Evolutionary conservation across 2,888 invertebrate species (phyloP), one percentile per base, ranked within the genome.

Genomic region (Rotaria sp.): DNA sequence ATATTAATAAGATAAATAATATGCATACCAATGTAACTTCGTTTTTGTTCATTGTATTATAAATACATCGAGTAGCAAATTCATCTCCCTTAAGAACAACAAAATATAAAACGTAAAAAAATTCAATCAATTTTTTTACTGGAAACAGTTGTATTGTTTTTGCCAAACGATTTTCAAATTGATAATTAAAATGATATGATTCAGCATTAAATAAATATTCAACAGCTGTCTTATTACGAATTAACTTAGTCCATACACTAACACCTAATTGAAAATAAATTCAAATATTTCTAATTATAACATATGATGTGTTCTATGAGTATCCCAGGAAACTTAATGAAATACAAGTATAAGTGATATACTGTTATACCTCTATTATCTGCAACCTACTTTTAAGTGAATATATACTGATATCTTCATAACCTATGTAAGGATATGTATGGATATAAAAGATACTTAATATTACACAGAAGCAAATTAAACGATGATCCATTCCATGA

Each of bases 161-260:
- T 30, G 48, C 30, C 21, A 57, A 41, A 50, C 48, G 55, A 7
- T 84, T 38, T 35, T 67, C 10, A 85, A 84, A 84, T 75, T 86
- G 86, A 84, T 86, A 86, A 38, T 86, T 85, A 30, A 85, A 86
- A 67, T 85, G 57, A 74, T 85, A 86, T 52, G 55, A n/a, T 26
- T 84, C 38, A 74, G 84, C 84, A 35, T 52, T 48, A 45, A 55
- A 74, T 38, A 86, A 45, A 86, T 85, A 86, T 7, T 74, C 85
- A 45, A 86, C 74, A 21, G 84, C 85, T 86, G 48, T 55, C 24
- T 84, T 84, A 41, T 86, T 57, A 24, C 86, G 50, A 80, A 86
- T 57, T 55, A 86, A 67, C 50, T 75, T 86, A n/a, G 86, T 85
- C 21, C 48, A 85, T 3, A 86, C 52, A 38, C 35, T 38, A n/a